Conservation (phyloP, 1,140 invertebrate species). For the Magallana gigas region DNA sequence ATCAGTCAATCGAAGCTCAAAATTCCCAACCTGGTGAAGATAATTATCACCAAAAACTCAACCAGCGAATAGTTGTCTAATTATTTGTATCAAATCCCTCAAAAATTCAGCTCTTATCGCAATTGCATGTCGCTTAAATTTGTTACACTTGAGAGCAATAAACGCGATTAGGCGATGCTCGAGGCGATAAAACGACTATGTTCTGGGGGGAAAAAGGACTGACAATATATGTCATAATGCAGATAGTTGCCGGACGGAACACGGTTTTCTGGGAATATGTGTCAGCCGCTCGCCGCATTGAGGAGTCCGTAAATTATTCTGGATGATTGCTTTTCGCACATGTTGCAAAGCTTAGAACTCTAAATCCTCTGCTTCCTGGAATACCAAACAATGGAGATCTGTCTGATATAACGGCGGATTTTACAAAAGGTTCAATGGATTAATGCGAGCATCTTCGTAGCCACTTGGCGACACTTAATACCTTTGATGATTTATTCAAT, state of each 20-base stretch:
- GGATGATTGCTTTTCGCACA: background rate
- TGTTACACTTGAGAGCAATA: constrained; percentile 10
- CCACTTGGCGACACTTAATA: too few species aligned
- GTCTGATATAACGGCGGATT: too few species aligned
- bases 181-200: background rate
- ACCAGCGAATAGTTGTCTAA: constrained; percentile 28
- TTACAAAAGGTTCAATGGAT: too few species aligned
- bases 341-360: background rate
- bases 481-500: too few species aligned
- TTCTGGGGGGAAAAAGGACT: background rate
- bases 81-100: constrained; percentile 23
- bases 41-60: constrained; percentile 5
- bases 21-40: background rate
- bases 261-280: background rate
- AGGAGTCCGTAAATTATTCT: background rate
- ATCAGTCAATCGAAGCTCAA: background rate
- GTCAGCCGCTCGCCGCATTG: background rate
- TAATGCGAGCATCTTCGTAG: too few species aligned
- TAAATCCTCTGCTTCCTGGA: background rate
- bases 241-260: background rate
- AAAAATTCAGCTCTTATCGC: background rate
- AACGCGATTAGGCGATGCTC: background rate
- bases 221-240: background rate
- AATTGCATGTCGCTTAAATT: constrained; percentile 19
- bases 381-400: background rate